Base-by-base conservation (phyloP, 2,797 vertebrate species). In the Sebastes goodei region DNA sequence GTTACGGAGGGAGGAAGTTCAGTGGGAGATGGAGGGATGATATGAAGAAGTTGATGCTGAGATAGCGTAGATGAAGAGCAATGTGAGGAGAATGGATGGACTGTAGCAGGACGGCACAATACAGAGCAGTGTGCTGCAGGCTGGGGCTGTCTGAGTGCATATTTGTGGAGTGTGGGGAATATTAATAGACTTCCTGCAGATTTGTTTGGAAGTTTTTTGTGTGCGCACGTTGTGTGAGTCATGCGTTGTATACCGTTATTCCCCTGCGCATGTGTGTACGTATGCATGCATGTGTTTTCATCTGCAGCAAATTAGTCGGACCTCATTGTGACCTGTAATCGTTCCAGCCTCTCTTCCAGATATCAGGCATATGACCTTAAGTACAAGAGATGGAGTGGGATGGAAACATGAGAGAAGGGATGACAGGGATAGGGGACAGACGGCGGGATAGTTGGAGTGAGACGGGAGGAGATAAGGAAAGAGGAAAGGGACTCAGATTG, bases 151-250 rank as follows among this genome's bases (percentile, higher is more conserved):
- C 76, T 80, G 62, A 27, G 62, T 79, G 74, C 74, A 77, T 81
- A 70, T 86, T 78, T 88, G 76, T 68, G 69, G 73, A 80, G 81
- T 67, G 78, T 74, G 76, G 42, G 67, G 74, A 61, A 83, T 93
- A 92, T 92, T 92, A 90, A 92, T 92, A 88, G 89, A 93, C 89
- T 94, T 94, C 87, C 86, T 93, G 85, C 65, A 87, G 85, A 92
- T 91, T 90, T 93, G 89, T 89, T 84, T 77, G 63, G 73, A 80
- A 64, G 78, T 82, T 76, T 53, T 83, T 84, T 83, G 76, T 80
- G 65, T 75, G 61, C 2, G 46, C 46, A 49, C 61, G 66, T 72
- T 82, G 70, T 77, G 68, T 53, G 60, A 72, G 71, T 56, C 55
- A 74, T 32, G 27, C 55, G n/a, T 63, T 81, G 69, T 56, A 21